phyloP scores from a whole-genome alignment of 2,888 invertebrate genomes.

The Meghimatium bilineatum region DNA sequence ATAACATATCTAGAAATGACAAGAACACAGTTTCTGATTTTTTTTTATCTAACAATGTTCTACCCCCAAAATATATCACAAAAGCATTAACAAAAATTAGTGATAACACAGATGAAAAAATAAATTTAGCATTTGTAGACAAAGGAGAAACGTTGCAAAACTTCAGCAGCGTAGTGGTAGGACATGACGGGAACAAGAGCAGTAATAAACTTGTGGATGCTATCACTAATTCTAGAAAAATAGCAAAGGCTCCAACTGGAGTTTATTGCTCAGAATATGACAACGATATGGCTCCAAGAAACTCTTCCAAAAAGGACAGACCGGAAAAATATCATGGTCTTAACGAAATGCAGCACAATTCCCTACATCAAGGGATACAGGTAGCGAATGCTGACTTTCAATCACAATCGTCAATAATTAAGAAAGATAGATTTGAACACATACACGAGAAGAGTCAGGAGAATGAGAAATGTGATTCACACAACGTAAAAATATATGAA shows the following conservation, averaged over 20 bases:
- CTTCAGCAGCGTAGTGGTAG: not conserved
- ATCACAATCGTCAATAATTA: not conserved
- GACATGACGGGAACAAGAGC: not conserved
- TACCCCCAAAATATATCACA: not conserved
- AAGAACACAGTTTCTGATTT: not conserved
- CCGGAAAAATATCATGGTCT: too few species aligned
- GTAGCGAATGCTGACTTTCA: not conserved
- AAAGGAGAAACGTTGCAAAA: not conserved
- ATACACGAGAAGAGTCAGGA: not conserved
- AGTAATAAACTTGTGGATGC: not conserved
- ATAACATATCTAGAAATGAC: not conserved
- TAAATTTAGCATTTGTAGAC: not conserved
- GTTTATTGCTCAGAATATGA: too few species aligned
- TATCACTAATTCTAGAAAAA: not conserved
- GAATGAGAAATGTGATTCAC: not conserved
- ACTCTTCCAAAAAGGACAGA: too few species aligned
- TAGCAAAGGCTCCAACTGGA: too few species aligned
- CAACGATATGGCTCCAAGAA: too few species aligned
- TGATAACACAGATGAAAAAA: too few species aligned
- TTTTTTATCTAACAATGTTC: not conserved
- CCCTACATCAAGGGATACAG: not conserved
- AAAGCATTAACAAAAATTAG: not conserved
- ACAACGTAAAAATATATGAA: not conserved
- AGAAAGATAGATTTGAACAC: not conserved
- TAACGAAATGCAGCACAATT: not conserved